phyloP scores from a whole-genome alignment of 2,888 invertebrate species.

The Nephrocerus scutellatus region DNA sequence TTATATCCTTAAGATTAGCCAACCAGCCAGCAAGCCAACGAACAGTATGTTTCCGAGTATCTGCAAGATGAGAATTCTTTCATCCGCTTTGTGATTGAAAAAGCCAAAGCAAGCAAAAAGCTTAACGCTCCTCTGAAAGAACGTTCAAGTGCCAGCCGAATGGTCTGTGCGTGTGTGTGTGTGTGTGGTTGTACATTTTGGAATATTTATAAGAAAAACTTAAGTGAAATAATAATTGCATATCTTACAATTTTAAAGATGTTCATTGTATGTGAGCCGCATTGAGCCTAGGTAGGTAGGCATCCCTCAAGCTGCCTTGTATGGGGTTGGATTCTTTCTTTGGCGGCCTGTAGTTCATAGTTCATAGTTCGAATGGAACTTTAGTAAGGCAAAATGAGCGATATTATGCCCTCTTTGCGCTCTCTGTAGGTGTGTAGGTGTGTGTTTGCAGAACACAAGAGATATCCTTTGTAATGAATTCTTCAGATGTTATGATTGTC shows the following conservation, averaged over 20 bases:
- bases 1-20: too few species aligned
- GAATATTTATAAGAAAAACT: slow-evolving; percentile 26
- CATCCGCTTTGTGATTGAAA: too few species aligned
- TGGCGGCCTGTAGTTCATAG: not conserved
- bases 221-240: slow-evolving; percentile 45
- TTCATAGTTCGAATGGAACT: slow-evolving; percentile 3
- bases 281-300: slow-evolving; percentile 17
- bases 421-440: not conserved
- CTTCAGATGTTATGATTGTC: too few species aligned
- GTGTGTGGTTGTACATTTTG: slow-evolving; percentile 3
- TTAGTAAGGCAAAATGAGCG: not conserved
- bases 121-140: too few species aligned
- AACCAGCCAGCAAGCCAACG: too few species aligned
- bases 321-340: not conserved
- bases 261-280: slow-evolving; percentile 29
- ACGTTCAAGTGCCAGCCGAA: too few species aligned
- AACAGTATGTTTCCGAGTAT: too few species aligned
- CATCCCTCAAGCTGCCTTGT: slow-evolving; percentile 5
- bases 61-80: too few species aligned
- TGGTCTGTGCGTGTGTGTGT: slow-evolving; percentile 12
- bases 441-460: too few species aligned
- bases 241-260: slow-evolving; percentile 42
- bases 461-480: too few species aligned
- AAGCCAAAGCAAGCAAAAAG: too few species aligned
- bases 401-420: not conserved